These are phyloP conservation scores for Leptopterna dolabrata DNA, from an alignment of 2,888 invertebrate species.

Conservation along the genomic window DNA sequence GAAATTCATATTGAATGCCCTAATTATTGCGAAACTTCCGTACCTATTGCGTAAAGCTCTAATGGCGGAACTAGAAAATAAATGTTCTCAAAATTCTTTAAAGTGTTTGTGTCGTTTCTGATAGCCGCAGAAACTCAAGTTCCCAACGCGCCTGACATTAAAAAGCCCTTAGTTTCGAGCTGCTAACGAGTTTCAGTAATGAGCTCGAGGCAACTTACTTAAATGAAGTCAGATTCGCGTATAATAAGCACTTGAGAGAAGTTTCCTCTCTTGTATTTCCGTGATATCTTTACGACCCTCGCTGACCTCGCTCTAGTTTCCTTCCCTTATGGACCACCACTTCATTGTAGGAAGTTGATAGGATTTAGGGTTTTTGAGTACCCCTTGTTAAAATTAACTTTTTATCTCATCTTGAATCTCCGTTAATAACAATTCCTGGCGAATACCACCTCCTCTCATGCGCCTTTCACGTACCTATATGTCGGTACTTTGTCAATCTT, in stretches of 20 bases:
- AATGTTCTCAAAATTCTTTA: neutral
- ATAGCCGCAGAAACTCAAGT: slow-evolving; percentile 19
- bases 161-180: slow-evolving; percentile 35
- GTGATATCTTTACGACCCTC: slow-evolving; percentile 24
- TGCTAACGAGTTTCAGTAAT: slow-evolving; percentile 44
- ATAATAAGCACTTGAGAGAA: slow-evolving; percentile 39
- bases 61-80: neutral
- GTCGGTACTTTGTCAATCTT: too few species aligned
- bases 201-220: slow-evolving; percentile 30
- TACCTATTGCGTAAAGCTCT: too few species aligned
- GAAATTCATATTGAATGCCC: too few species aligned
- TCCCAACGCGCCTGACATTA: slow-evolving; percentile 9
- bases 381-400: too few species aligned
- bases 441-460: too few species aligned
- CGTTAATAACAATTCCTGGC: too few species aligned
- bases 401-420: too few species aligned
- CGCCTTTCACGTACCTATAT: too few species aligned
- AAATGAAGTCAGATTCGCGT: slow-evolving; percentile 32
- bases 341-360: neutral
- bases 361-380: too few species aligned
- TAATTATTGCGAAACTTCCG: too few species aligned
- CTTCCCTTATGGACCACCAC: neutral
- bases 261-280: slow-evolving; percentile 26
- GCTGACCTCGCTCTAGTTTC: neutral
- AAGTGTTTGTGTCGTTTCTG: slow-evolving; percentile 12